Evolutionary conservation across 2,888 invertebrate species (phyloP).

Genomic region (Petrolisthes cinctipes): DNA sequence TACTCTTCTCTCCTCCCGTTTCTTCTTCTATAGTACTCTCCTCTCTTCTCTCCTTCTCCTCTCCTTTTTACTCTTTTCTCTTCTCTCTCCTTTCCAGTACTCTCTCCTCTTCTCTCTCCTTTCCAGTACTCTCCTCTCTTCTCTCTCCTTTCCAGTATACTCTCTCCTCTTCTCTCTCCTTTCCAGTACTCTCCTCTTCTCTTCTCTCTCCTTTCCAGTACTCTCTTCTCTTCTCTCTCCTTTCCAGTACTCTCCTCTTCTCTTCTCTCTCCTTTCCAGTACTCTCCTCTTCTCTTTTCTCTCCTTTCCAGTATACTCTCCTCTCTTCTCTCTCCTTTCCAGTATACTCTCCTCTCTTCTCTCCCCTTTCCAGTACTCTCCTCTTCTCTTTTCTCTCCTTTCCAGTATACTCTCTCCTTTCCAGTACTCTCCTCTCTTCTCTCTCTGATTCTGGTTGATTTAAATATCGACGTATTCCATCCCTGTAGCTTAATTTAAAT

Average conservation of each 20-base stretch:
- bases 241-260: neutral
- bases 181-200: neutral
- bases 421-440: neutral
- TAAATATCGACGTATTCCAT: conserved; percentile 47
- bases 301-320: neutral
- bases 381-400: neutral
- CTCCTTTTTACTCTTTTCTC: neutral
- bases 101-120: neutral
- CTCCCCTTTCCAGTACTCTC: neutral
- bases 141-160: too few species aligned
- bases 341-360: neutral
- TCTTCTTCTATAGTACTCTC: conserved; percentile 3
- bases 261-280: neutral
- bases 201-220: neutral
- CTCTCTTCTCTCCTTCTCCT: neutral
- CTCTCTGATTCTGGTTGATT: conserved; percentile 13
- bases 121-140: neutral
- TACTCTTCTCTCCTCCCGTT: neutral
- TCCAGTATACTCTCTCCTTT: conserved; percentile 4
- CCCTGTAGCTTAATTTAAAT: conserved; percentile 47
- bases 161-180: conserved; percentile 6
- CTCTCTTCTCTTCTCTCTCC: neutral
- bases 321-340: neutral
- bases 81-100: conserved; percentile 24
- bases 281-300: neutral